Percentiles rank a stretch among this genome's conserved stretches.
Evolutionary conservation across 2,888 invertebrate genomes (phyloP).

Genomic region (Cataglyphis altisquamis): DNA sequence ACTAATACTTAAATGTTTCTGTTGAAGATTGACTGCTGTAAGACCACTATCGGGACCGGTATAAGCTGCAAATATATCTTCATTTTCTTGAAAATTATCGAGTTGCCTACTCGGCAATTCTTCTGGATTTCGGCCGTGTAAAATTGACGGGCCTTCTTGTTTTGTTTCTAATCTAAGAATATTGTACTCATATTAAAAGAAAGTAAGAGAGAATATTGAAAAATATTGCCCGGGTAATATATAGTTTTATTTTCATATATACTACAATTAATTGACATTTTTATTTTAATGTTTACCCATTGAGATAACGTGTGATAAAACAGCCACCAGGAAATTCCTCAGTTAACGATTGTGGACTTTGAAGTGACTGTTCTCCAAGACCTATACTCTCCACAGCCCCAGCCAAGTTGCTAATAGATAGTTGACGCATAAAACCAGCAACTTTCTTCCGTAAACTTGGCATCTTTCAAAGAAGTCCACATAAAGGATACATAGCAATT

Average conservation of each 20-base stretch:
- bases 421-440: slow-evolving; percentile 91
- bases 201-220: not conserved
- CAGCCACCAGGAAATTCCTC: slow-evolving; percentile 86
- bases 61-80: slow-evolving; percentile 90
- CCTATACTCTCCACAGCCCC: slow-evolving; percentile 82
- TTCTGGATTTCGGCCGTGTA: slow-evolving; percentile 91
- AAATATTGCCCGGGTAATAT: not conserved
- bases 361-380: slow-evolving; percentile 86
- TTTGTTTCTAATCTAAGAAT: slow-evolving; percentile 83
- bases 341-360: slow-evolving; percentile 87
- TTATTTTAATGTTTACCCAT: slow-evolving; percentile 87
- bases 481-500: slow-evolving; percentile 27
- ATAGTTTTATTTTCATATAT: not conserved
- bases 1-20: slow-evolving; percentile 89
- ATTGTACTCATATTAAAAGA: not conserved
- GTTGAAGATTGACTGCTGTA: slow-evolving; percentile 90
- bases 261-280: not conserved
- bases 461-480: slow-evolving; percentile 85
- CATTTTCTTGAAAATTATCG: slow-evolving; percentile 86
- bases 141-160: slow-evolving; percentile 88
- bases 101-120: slow-evolving; percentile 90
- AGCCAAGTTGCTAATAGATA: slow-evolving; percentile 88
- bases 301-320: slow-evolving; percentile 91
- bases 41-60: slow-evolving; percentile 95
- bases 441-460: slow-evolving; percentile 91